These are phyloP conservation scores for Pseudoatta argentina DNA, from an alignment of 1,140 invertebrate species.

Conservation along the genomic window DNA sequence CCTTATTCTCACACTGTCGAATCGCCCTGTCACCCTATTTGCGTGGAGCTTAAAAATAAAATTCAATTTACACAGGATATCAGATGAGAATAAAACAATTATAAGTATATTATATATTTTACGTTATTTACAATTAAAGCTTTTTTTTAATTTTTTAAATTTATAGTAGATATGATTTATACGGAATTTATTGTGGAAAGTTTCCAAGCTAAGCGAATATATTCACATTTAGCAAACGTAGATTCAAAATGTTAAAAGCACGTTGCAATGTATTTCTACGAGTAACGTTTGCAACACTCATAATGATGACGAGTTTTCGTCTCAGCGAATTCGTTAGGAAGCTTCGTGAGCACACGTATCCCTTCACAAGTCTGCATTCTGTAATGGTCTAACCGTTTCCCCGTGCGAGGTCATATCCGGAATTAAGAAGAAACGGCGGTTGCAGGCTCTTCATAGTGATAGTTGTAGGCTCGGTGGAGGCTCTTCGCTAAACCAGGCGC, in stretches of 20 bases:
- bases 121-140: not conserved
- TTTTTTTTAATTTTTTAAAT: not conserved
- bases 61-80: constrained; percentile 20
- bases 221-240: not conserved
- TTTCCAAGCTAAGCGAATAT: not conserved
- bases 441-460: constrained; percentile 72
- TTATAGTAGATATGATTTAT: not conserved
- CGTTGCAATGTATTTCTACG: not conserved
- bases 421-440: constrained; percentile 81
- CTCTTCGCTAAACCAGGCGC: constrained; percentile 79
- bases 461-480: constrained; percentile 62
- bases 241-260: not conserved
- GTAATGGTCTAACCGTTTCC: constrained; percentile 60
- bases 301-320: constrained; percentile 39
- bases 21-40: not conserved
- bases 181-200: not conserved
- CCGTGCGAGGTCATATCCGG: constrained; percentile 76
- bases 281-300: not conserved
- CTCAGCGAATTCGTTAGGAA: constrained; percentile 66
- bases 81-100: not conserved
- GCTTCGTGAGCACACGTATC: constrained; percentile 57
- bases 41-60: not conserved
- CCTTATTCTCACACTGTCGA: constrained; percentile 36
- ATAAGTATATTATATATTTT: not conserved
- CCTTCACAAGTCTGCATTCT: constrained; percentile 40